Evolutionary conservation across 2,888 invertebrate genomes (phyloP).

Genomic region (Deroplatys truncata): DNA sequence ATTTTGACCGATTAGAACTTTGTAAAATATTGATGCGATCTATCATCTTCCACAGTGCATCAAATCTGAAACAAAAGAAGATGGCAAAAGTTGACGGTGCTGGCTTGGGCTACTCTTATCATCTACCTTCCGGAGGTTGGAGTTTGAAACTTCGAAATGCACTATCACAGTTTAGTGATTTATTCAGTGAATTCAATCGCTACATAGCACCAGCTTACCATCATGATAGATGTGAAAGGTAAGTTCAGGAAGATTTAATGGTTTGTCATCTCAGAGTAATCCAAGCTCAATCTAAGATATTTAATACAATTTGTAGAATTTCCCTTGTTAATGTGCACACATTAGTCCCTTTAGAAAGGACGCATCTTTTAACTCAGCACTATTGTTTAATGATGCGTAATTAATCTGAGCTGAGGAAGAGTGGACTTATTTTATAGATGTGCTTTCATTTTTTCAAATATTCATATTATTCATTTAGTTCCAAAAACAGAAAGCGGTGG

Average conservation of each 20-base stretch:
- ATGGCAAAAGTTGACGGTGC: conserved; percentile 46
- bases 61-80: neutral
- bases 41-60: neutral
- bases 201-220: conserved; percentile 95
- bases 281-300: neutral
- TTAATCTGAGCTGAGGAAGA: no score
- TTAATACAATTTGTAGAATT: neutral
- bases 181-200: conserved; percentile 94
- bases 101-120: conserved; percentile 79
- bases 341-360: no score
- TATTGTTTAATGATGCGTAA: no score
- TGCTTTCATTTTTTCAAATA: no score
- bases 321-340: no score
- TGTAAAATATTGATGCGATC: neutral
- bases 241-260: conserved; percentile 32
- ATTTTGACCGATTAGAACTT: no score
- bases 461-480: no score
- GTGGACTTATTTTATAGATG: no score
- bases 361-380: no score
- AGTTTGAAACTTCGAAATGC: conserved; percentile 72
- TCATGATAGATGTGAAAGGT: conserved; percentile 96
- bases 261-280: neutral
- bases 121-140: conserved; percentile 75
- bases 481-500: no score
- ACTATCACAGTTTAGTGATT: conserved; percentile 83